Percentiles rank a stretch among this genome's conserved stretches.
Conservation (phyloP, 2,888 invertebrate genomes). For the Drymonia ruficornis region DNA sequence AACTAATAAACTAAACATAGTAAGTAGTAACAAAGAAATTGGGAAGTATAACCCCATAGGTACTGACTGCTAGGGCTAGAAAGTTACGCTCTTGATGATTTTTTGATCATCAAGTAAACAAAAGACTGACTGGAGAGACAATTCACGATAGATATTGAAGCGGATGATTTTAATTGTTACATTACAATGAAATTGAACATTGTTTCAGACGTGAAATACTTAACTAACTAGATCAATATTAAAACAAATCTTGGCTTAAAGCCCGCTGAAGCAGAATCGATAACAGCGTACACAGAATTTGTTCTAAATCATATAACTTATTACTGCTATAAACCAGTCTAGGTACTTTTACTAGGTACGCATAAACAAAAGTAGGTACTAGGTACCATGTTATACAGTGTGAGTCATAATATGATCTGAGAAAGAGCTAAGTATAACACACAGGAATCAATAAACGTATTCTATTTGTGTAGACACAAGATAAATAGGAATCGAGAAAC, state of each 20-base stretch:
- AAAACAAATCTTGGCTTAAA: constrained; percentile 8
- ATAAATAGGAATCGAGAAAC: constrained; percentile 22
- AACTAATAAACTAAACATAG: too few relatives aligned
- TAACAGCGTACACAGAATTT: constrained; percentile 21
- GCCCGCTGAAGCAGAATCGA: constrained; percentile 14
- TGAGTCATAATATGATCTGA: constrained; percentile 3
- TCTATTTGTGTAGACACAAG: constrained; percentile 33
- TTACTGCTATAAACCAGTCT: constrained; percentile 25
- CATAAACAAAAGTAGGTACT: constrained; percentile 8
- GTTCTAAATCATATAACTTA: constrained; percentile 14
- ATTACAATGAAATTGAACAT: too few relatives aligned
- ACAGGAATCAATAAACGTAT: constrained; percentile 28
- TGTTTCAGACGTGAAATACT: neutral
- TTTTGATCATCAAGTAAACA: too few relatives aligned
- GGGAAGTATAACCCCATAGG: too few relatives aligned
- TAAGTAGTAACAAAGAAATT: too few relatives aligned
- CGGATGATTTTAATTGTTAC: too few relatives aligned
- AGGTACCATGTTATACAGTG: neutral
- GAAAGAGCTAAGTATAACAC: neutral
- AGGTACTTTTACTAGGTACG: constrained; percentile 13
- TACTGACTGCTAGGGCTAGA: too few relatives aligned
- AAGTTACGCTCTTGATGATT: too few relatives aligned
- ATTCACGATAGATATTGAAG: too few relatives aligned
- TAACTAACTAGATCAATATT: constrained; percentile 5
- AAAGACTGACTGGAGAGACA: too few relatives aligned